Conservation (phyloP, 1,140 invertebrate species). For the Nephotettix cincticeps region DNA sequence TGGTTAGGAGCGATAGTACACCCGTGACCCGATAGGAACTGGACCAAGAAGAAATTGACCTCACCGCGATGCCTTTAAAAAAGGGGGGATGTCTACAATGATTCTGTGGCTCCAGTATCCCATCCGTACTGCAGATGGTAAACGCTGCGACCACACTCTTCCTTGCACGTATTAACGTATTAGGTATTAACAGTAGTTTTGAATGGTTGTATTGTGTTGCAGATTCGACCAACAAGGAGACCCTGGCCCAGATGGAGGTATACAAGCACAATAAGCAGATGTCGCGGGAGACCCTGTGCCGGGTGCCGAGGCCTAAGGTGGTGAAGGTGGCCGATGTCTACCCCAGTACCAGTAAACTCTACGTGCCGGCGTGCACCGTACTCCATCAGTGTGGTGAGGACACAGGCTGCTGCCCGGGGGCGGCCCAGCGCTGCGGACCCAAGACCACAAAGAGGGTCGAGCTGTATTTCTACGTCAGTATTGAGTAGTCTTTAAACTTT, state of each 20-base stretch:
- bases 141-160: too few relatives aligned
- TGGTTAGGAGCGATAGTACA: too few relatives aligned
- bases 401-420: constrained; percentile 68
- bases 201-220: too few relatives aligned
- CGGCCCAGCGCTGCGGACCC: constrained; percentile 62
- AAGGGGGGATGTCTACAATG: too few relatives aligned
- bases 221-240: constrained; percentile 16
- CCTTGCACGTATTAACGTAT: too few relatives aligned
- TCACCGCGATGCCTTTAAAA: too few relatives aligned
- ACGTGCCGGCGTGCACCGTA: constrained; percentile 70
- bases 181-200: too few relatives aligned
- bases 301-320: constrained; percentile 59
- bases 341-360: constrained; percentile 66
- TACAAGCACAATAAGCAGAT: constrained; percentile 59
- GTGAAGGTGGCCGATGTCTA: constrained; percentile 61
- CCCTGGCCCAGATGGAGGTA: constrained; percentile 46
- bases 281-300: constrained; percentile 58
- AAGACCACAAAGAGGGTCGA: constrained; percentile 62
- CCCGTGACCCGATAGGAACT: too few relatives aligned
- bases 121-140: too few relatives aligned
- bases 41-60: too few relatives aligned
- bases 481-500: too few relatives aligned
- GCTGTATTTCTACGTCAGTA: constrained; percentile 72
- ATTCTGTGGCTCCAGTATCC: too few relatives aligned
- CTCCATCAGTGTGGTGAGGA: constrained; percentile 74